Evolutionary conservation across 1,140 invertebrate genomes (phyloP).

Genomic region (Apocrypta bakeri): DNA sequence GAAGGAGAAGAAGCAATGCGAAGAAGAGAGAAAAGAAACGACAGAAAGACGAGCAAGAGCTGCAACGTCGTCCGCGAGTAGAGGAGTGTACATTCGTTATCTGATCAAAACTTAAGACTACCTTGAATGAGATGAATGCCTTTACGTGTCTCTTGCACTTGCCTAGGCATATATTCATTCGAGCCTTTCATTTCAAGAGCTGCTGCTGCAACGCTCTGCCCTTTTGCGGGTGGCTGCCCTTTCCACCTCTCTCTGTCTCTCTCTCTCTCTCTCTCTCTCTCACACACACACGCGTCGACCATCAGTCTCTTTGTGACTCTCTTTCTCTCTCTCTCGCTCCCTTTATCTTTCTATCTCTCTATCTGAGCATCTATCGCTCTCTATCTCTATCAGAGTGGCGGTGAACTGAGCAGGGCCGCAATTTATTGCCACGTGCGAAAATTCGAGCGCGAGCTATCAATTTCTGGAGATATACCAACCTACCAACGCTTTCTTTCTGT

Average conservation of each 20-base stretch:
- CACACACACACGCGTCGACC: conserved; percentile 50
- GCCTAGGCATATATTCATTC: conserved; percentile 70
- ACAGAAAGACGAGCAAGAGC: conserved; percentile 50
- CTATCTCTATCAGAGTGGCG: conserved; percentile 39
- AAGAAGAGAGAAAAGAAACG: conserved; percentile 48
- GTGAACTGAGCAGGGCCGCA: conserved; percentile 48
- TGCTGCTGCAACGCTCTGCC: conserved; percentile 56
- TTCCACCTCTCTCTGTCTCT: conserved; percentile 54
- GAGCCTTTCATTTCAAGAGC: conserved; percentile 69
- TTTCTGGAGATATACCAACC: conserved; percentile 46
- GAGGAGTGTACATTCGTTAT: conserved; percentile 72
- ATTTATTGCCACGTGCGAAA: conserved; percentile 67
- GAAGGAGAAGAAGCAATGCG: conserved; percentile 43
- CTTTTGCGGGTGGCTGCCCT: conserved; percentile 67
- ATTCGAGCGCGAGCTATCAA: conserved; percentile 63
- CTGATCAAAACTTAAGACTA: conserved; percentile 72
- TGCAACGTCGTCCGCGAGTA: conserved; percentile 49
- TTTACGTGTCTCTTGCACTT: conserved; percentile 72
- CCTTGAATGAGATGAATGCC: conserved; percentile 73
- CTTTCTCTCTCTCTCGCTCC: neutral
- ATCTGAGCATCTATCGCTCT: conserved; percentile 59
- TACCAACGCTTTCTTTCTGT: neutral
- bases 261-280: conserved; percentile 11
- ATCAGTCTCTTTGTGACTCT: conserved; percentile 51
- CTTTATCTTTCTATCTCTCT: conserved; percentile 46